A percentile compares a stretch with the other conserved stretches of the same genome.
Evolutionary conservation across 2,113 vertebrate genomes (phyloP).

Genomic region (Grus americana): DNA sequence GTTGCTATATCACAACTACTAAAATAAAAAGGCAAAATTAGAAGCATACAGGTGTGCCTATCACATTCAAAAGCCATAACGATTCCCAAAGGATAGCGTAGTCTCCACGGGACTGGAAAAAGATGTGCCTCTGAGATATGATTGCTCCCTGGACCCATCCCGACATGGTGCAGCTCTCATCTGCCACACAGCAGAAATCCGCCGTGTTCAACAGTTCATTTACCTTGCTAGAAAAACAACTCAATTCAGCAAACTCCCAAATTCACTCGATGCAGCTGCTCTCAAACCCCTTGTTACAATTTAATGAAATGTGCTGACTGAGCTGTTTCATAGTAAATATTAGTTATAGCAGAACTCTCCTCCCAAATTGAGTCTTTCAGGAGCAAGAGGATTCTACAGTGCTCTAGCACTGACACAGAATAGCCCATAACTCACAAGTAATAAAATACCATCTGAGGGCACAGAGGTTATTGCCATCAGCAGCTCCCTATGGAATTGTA

Average conservation of each 20-base stretch:
- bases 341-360: neutral
- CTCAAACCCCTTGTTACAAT: constrained; percentile 7
- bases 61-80: neutral
- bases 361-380: constrained; percentile 17
- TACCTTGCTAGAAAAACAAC: constrained; percentile 45
- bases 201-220: neutral
- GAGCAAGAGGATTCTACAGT: neutral
- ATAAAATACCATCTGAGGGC: constrained; percentile 28
- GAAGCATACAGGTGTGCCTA: neutral
- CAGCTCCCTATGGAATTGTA: constrained; percentile 5
- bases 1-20: neutral
- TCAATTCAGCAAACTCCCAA: constrained; percentile 35
- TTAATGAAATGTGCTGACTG: constrained; percentile 47
- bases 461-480: constrained; percentile 35
- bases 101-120: neutral
- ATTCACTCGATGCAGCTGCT: constrained; percentile 5
- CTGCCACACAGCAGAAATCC: neutral
- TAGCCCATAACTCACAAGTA: constrained; percentile 33
- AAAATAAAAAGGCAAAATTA: neutral
- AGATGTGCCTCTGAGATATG: neutral
- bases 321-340: constrained; percentile 30
- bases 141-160: neutral
- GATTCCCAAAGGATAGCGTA: neutral
- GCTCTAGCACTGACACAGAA: neutral
- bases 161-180: neutral